Evolutionary conservation across 2,797 vertebrate species (phyloP), one percentile per base, ranked within the genome.

Genomic region (Chelonia mydas): DNA sequence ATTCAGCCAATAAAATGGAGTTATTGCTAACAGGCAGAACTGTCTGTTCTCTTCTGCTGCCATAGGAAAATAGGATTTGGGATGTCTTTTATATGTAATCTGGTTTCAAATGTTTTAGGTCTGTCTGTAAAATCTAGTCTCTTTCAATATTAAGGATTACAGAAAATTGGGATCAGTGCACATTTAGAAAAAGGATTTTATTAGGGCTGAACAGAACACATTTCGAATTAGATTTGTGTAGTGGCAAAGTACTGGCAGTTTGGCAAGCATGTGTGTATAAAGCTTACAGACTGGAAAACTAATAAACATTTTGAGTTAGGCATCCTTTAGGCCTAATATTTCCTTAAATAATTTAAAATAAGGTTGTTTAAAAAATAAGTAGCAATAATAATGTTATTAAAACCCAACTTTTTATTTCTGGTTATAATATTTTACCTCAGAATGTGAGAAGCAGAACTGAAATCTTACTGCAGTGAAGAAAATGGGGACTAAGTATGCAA

Each of bases 181-280:
- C 47, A 45, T 77, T 90, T 89, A 65, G 27, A 81, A 61, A 93
- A 41, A 4, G 1, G 5, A 86, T 94, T 92, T 94, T 74, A 53
- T 83, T 94, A 55, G 80, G 33, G 8, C 3, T 81, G 61, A 94
- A 85, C 28, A 95, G 47, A 95, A 85, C 82, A 57, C 77, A 90
- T 91, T 80, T 65, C n/a, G 92, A 92, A 96, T 90, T 85, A 81
- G 41, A 83, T 93, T 87, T 92, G 7, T 45, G 19, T 2, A 84
- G 41, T 54, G 85, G 41, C 83, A 94, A 85, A 90, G 54, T 74
- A 88, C n/a, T 27, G 89, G 47, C 23, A 77, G 6, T 84, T 41
- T 28, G 68, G 17, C 19, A 95, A 86, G 77, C 0, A 1, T 5
- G 12, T 31, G 2, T 7, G 37, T 72, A 83, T 91, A 90, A 55